A percentile compares a stretch with the other conserved stretches of the same genome.
These are phyloP conservation scores for Nyctibius grandis DNA, from an alignment of 2,797 vertebrate genomes.

Conservation along the genomic window DNA sequence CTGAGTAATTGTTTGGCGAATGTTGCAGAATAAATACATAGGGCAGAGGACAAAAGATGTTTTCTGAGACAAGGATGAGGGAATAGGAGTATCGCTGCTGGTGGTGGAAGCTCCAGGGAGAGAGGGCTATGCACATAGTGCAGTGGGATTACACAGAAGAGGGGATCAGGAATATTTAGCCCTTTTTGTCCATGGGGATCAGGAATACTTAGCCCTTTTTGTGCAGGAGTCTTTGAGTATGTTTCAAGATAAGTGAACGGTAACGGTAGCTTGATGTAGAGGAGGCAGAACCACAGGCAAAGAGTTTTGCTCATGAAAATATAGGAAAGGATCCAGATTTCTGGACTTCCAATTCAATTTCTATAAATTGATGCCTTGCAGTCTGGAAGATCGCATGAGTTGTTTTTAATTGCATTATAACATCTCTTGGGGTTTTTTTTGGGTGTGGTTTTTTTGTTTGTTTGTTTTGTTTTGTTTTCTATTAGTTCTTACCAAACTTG, in stretches of 20 bases:
- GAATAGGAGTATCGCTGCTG: neutral
- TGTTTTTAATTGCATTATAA: neutral
- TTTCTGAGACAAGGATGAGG: neutral
- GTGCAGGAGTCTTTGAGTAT: neutral
- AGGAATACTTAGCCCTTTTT: neutral
- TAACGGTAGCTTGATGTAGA: neutral
- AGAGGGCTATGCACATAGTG: fast-evolving
- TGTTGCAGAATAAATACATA: neutral
- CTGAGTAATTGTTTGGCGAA: neutral
- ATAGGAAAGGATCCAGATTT: neutral
- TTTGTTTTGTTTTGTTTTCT: neutral
- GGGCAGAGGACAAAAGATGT: neutral
- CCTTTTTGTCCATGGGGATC: neutral
- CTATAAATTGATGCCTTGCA: neutral
- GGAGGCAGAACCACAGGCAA: neutral
- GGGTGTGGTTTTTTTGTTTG: no score
- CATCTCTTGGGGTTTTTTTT: no score
- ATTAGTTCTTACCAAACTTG: neutral
- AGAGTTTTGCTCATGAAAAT: neutral
- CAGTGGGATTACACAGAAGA: neutral
- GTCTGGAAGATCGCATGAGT: neutral
- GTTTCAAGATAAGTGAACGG: neutral
- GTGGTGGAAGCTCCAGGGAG: neutral
- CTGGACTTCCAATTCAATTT: neutral
- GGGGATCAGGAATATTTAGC: neutral